These are phyloP conservation scores for Drosophila setifemur DNA, from an alignment of 1,140 invertebrate genomes.

Conservation along the genomic window DNA sequence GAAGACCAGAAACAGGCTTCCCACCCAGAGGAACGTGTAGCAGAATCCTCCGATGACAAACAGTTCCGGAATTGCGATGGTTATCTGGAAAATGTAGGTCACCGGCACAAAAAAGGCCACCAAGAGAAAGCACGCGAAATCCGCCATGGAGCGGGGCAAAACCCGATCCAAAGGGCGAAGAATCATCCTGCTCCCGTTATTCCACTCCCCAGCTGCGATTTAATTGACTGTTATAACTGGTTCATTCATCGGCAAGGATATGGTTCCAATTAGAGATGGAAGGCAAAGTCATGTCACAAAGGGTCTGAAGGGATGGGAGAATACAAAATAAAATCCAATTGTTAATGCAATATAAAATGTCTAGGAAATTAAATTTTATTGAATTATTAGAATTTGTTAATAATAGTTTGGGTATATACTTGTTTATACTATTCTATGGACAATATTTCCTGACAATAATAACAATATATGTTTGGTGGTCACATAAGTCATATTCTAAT, in stretches of 20 bases:
- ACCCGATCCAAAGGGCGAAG: constrained; percentile 43
- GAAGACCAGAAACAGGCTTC: constrained; percentile 88
- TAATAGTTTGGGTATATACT: no score
- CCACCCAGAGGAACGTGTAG: constrained; percentile 86
- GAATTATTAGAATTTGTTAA: no score
- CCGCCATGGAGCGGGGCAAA: constrained; percentile 24
- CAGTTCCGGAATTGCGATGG: constrained; percentile 86
- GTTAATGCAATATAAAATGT: no score
- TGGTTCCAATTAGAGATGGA: background rate
- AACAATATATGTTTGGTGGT: no score
- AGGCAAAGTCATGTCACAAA: background rate
- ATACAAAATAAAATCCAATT: no score
- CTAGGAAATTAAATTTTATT: no score
- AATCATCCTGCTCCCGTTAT: constrained; percentile 50
- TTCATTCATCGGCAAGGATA: background rate
- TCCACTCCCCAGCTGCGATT: background rate
- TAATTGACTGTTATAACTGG: constrained; percentile 1
- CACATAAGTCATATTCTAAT: no score
- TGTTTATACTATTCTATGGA: no score
- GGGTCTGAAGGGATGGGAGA: no score
- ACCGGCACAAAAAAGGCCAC: constrained; percentile 52
- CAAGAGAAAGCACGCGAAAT: constrained; percentile 64
- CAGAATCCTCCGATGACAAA: constrained; percentile 80
- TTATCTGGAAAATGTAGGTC: constrained; percentile 84
- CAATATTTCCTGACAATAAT: no score